These are phyloP conservation scores for Apotomis capreana DNA, from an alignment of 2,888 invertebrate genomes.

Conservation along the genomic window DNA sequence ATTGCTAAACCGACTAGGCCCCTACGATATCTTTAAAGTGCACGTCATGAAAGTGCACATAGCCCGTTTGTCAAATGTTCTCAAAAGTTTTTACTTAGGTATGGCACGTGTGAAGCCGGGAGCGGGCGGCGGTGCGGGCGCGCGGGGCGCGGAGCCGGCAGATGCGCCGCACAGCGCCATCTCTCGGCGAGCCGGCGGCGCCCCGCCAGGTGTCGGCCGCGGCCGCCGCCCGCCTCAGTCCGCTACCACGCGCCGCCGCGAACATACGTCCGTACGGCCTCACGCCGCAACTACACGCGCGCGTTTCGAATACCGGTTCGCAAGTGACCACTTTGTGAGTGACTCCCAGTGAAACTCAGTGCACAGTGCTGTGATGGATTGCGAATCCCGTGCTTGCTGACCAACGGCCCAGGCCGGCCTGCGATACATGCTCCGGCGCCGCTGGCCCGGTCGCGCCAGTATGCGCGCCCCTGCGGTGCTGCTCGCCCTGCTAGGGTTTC, in stretches of 20 bases:
- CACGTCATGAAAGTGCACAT: conserved; percentile 60
- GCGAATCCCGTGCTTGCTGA: conserved; percentile 74
- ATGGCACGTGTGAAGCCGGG: conserved; percentile 71
- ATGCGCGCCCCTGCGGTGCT: conserved; percentile 83
- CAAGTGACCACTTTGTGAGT: conserved; percentile 72
- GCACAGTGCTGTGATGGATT: conserved; percentile 82
- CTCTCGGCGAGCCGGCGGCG: conserved; percentile 65
- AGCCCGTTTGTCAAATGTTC: conserved; percentile 52
- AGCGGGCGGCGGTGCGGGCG: conserved; percentile 52
- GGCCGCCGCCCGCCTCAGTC: conserved; percentile 78
- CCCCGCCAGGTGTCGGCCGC: conserved; percentile 75
- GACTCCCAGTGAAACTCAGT: conserved; percentile 81
- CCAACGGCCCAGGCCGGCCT: conserved; percentile 69
- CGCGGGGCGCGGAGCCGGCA: conserved; percentile 63
- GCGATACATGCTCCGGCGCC: conserved; percentile 79
- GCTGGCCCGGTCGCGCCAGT: conserved; percentile 79
- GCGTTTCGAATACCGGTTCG: conserved; percentile 81
- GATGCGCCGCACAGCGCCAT: conserved; percentile 82
- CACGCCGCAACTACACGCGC: conserved; percentile 71
- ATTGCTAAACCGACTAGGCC: not conserved
- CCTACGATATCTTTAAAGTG: conserved; percentile 35
- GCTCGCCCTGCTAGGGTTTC: conserved; percentile 82
- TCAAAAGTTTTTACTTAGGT: conserved; percentile 69
- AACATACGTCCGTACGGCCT: conserved; percentile 69
- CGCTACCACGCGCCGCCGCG: conserved; percentile 79